Base-by-base conservation (phyloP, 2,888 invertebrate species). In the Athrips mouffetella region DNA sequence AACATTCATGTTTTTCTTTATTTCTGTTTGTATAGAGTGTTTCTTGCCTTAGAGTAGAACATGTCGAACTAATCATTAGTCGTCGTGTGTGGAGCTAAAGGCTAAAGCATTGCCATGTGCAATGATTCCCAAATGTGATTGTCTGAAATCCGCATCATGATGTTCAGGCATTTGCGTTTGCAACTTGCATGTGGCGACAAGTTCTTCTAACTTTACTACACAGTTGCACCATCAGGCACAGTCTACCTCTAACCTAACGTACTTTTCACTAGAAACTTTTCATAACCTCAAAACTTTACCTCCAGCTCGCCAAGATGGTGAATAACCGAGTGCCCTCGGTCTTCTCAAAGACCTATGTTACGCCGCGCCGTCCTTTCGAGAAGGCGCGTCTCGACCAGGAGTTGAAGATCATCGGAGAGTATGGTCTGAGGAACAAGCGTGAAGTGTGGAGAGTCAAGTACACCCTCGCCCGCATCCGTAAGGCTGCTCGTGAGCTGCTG, bases 391-490 rank as follows among this genome's bases (percentile, higher is more conserved):
- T 99, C 59, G 99, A 99, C 82, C 97, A 98, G 86, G 99, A 99
- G 89, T 94, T 99, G 79, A 98, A 98, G 87, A 96, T 98, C 80
- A 99, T 99, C 73, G 99, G 99, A 70, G 98, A 99, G 85, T 99
- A 97, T 90, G 99, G 99, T 88, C 94, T 99, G 46, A 93, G 98
- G 60, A 99, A 99, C 91, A 99, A 99, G 89, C 95, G 99, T 66
- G 99, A 99, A 86, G 98, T 99, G 58, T 99, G 99, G 99, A 92
- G 99, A 58, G 99, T 99, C 35, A 99, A 99, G 87, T 98, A 97
- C 89, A 97, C 98, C 8, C 90, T 99, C 64, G 99, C 99, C 50
- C 98, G 99, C 84, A 99, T 99, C 89, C 96, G 99, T 79, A 99
- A 99, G 89, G 99, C 98, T 81, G 99, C 99, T 73, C 94, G 99